Base-by-base conservation (phyloP, 2,113 vertebrate species). In the Diphyllodes magnificus region DNA sequence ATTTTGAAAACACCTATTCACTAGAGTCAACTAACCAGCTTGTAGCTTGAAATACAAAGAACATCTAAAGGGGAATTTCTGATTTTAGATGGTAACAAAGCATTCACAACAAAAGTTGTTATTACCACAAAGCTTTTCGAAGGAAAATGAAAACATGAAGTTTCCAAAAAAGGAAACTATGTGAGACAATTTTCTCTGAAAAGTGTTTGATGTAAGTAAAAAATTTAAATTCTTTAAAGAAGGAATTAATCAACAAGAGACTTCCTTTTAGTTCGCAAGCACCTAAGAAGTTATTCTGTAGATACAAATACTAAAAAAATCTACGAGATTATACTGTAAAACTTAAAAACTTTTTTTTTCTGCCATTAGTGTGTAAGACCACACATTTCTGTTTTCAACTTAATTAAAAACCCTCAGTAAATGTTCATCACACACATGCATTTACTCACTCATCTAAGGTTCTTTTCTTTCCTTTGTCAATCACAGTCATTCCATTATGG, bases 381-480 rank as follows among this genome's bases (percentile, higher is more conserved):
- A 51, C 2, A 30, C 7, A 19, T 25, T 50, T 28, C 54, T 59
- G 10, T 5, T 66, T 47, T 17, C 8, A 88, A 25, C 7, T 9
- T 18, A 14, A 56, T 31, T 49, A 15, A 51, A 57, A 51, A 11
- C 3, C 9, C 15, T 33, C 3, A 2, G 20, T 13, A 40, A 73
- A 15, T 1, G 8, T 15, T 28, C 23, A 30, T 45, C 25, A 24
- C 31, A 22, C 18, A 25, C 16, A 14, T 0, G 1, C 5, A 10
- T 15, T 19, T 60, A 98, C 99, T 82, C 73, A 99, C 99, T 99
- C 99, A 22, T 99, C 98, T 83, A 99, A 97, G 6, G 98, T 99
- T 95, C 99, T 98, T 90, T 97, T 98, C 93, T 99, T 98, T 44
- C 98, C 99, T 84, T 98, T 99, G 40, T 98, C 98, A 90, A 99